These are phyloP conservation scores for Strix uralensis DNA, from an alignment of 2,113 vertebrate species.

Conservation along the genomic window DNA sequence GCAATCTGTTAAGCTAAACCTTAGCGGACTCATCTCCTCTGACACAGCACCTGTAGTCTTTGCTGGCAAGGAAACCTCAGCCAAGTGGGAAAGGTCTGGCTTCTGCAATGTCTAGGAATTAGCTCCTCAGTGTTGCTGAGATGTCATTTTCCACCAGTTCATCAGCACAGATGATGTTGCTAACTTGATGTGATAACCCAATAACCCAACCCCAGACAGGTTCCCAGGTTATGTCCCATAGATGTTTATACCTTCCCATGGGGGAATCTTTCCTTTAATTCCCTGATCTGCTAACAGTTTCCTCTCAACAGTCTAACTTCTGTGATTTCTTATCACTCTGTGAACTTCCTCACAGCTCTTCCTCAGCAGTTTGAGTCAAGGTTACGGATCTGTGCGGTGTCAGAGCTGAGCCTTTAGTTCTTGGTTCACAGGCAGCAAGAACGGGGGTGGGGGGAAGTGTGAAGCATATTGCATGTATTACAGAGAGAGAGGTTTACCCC, in stretches of 20 bases:
- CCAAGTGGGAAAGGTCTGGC: rapidly evolving
- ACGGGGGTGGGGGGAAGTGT: not conserved
- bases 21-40: not conserved
- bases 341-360: not conserved
- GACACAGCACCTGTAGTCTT: not conserved
- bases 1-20: not conserved
- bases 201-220: not conserved
- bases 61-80: not conserved
- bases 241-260: not conserved
- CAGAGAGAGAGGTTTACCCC: not conserved
- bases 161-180: not conserved
- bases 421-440: not conserved
- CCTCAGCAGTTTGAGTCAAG: not conserved
- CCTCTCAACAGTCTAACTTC: not conserved
- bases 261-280: not conserved
- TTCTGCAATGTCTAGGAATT: not conserved
- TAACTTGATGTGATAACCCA: not conserved
- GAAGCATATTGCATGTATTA: not conserved
- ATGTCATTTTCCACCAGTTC: not conserved
- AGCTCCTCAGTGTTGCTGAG: not conserved
- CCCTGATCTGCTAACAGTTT: not conserved
- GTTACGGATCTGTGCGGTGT: not conserved
- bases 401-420: not conserved
- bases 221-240: not conserved
- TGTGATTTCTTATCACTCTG: not conserved